A percentile compares a stretch with the other conserved stretches of the same genome.
Conservation (phyloP, 2,797 vertebrate species). For the Poeciliopsis paucimaculata region DNA sequence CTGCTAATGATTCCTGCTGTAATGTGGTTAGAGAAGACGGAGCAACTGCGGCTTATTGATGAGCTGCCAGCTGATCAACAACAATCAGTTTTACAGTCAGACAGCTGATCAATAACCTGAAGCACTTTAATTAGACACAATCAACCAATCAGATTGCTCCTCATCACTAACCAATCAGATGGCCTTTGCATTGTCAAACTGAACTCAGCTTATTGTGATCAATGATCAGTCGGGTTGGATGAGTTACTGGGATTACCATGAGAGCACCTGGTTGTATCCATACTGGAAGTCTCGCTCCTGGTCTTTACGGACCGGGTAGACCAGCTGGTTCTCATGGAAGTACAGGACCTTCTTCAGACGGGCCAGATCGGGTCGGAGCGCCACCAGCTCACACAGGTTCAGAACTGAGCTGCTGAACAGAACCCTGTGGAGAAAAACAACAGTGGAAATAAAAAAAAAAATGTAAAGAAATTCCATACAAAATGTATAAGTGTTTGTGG, state of each 20-base stretch:
- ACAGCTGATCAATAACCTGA: conserved; percentile 67
- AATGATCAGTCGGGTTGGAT: conserved; percentile 4
- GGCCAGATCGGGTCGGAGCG: conserved; percentile 92
- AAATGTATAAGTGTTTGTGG: too few species aligned
- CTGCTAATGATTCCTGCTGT: conserved; percentile 52
- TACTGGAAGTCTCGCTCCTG: conserved; percentile 95
- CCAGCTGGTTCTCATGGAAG: conserved; percentile 98
- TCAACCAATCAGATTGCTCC: conserved; percentile 49
- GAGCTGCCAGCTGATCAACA: conserved; percentile 68
- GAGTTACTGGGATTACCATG: conserved; percentile 83
- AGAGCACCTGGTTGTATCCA: conserved; percentile 97
- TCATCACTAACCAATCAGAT: conserved; percentile 46
- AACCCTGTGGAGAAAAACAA: conserved; percentile 76
- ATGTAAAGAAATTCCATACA: too few species aligned
- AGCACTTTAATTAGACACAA: conserved; percentile 50
- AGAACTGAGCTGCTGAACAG: conserved; percentile 95
- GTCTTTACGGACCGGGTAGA: conserved; percentile 86
- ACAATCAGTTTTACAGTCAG: conserved; percentile 61
- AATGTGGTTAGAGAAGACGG: conserved; percentile 62
- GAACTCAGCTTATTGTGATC: neutral
- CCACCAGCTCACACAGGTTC: conserved; percentile 92
- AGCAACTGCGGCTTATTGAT: conserved; percentile 66
- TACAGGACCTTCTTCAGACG: conserved; percentile 93
- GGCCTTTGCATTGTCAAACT: conserved; percentile 17
- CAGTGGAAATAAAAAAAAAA: neutral